Percentiles rank a stretch among this genome's conserved stretches.
These are phyloP conservation scores for Chaetura pelagica DNA, from an alignment of 2,113 vertebrate species.

Conservation along the genomic window DNA sequence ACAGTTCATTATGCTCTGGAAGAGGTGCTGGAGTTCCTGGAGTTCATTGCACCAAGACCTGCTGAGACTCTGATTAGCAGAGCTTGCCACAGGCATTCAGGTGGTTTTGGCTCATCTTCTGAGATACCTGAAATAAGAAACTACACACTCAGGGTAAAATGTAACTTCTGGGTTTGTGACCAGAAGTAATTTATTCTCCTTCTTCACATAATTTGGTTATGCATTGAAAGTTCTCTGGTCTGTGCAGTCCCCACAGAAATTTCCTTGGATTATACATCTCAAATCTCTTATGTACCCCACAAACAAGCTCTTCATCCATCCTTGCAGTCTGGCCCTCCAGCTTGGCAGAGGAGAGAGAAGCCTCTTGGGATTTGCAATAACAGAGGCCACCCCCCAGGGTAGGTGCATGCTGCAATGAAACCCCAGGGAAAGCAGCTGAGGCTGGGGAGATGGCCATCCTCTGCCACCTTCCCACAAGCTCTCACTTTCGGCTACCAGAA, in stretches of 20 bases:
- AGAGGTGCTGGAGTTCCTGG: not conserved
- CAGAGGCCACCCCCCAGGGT: fast-evolving
- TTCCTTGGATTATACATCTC: not conserved
- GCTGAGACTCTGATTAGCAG: not conserved
- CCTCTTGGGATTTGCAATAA: not conserved
- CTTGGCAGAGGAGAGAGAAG: not conserved
- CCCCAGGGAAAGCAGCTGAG: not conserved
- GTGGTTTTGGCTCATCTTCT: not conserved
- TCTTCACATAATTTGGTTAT: not conserved
- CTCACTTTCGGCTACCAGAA: not conserved
- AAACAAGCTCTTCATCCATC: not conserved
- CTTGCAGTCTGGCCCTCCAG: not conserved
- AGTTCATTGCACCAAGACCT: not conserved
- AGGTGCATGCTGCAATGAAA: fast-evolving
- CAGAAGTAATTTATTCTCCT: not conserved
- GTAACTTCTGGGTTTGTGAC: not conserved
- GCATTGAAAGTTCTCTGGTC: not conserved
- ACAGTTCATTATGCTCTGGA: not conserved
- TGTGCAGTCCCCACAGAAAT: not conserved
- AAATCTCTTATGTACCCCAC: not conserved
- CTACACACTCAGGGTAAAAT: not conserved
- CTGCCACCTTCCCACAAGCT: not conserved
- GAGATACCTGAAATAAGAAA: not conserved
- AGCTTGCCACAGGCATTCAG: not conserved
- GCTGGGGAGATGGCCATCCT: not conserved